Evolutionary conservation across 2,797 vertebrate species (phyloP), one percentile per base, ranked within the genome.

Genomic region (Ispidina lecontei): DNA sequence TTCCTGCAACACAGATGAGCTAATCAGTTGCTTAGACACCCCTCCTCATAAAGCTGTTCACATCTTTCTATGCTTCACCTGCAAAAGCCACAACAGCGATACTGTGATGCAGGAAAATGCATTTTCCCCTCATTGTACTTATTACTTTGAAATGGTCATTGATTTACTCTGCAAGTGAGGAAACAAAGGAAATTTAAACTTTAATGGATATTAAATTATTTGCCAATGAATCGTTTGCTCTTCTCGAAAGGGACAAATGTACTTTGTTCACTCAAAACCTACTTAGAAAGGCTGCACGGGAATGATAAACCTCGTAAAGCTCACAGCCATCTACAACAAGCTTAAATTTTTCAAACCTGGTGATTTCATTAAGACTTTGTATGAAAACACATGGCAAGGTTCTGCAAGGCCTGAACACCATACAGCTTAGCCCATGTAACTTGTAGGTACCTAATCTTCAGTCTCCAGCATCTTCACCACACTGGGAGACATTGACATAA

Each of bases 1-100:
- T 94, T 91, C 68, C 75, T 93, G 89, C 69, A 95, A 92, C 54
- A 86, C 55, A 96, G 93, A 96, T 77, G 84, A 96, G 74, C 87
- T 96, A 94, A 96, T 97, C 96, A 96, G 95, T 94, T 97, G 97
- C 96, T 97, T 96, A 96, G 96, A 96, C 97, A 96, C 93, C 95
- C 41, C 5, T 88, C 52, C 87, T 85, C 78, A 90, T 81, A 84
- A 91, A 94, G 92, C 90, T 94, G 81, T 91, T 97, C 95, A 15
- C 37, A 43, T 95, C 91, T 92, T 95, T 94, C 69, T 79, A 49
- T 78, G 79, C 69, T 43, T 65, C 94, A 97, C 95, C 93, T 97
- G 93, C 68, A 88, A 87, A 92, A 96, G 84, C 88, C 92, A 93
- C 92, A 94, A 84, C 82, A 91, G 94, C 26, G 56, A 62, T 52